Conservation (phyloP, 1,140 invertebrate genomes). For the Helicoverpa armigera region DNA sequence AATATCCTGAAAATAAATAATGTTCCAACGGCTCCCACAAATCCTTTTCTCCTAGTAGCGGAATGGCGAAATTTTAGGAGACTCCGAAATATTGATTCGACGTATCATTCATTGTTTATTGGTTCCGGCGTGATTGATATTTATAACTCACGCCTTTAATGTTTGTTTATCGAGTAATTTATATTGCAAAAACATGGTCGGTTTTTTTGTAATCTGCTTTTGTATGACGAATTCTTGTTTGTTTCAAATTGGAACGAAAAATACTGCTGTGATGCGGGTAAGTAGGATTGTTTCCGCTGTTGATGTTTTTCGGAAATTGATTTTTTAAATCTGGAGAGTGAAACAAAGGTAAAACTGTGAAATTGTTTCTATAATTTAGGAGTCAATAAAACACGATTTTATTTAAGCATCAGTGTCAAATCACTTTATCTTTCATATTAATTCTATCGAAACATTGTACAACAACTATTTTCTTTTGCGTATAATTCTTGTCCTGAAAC, state of each 20-base stretch:
- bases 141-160: slow-evolving; percentile 21
- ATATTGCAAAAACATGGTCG: not conserved
- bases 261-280: not conserved
- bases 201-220: slow-evolving; percentile 13
- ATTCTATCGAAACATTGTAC: too few relatives aligned
- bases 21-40: slow-evolving; percentile 56
- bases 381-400: too few relatives aligned
- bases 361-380: not conserved
- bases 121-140: slow-evolving; percentile 11
- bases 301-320: not conserved
- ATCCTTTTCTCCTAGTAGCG: slow-evolving; percentile 53
- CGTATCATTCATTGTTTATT: slow-evolving; percentile 35
- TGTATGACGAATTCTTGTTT: not conserved
- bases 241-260: not conserved
- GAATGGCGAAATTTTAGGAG: slow-evolving; percentile 45
- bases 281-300: not conserved
- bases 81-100: slow-evolving; percentile 43
- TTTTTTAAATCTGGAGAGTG: not conserved
- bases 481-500: too few relatives aligned
- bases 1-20: slow-evolving; percentile 70
- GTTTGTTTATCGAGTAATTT: slow-evolving; percentile 19
- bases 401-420: too few relatives aligned
- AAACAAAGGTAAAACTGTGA: not conserved
- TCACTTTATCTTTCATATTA: too few relatives aligned
- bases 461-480: too few relatives aligned